Evolutionary conservation across 2,888 invertebrate genomes (phyloP).

Genomic region (Rhingia campestris): DNA sequence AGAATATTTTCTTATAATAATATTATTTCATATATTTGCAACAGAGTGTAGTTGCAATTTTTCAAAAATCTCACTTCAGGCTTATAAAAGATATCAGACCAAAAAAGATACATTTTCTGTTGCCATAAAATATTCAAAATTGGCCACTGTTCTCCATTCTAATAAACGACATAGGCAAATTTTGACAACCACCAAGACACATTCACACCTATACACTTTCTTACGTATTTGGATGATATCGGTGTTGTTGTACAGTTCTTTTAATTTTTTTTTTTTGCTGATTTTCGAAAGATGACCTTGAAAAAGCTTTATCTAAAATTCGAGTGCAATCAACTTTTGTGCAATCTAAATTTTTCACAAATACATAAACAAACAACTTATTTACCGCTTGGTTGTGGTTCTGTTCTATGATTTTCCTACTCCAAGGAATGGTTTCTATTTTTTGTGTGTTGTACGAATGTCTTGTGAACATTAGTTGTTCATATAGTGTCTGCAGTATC

Average conservation of each 20-base stretch:
- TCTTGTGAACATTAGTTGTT: slow-evolving; percentile 13
- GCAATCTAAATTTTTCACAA: slow-evolving; percentile 66
- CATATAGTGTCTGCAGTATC: background rate
- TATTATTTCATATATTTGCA: no score
- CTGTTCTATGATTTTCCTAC: slow-evolving; percentile 42
- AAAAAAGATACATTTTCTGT: background rate
- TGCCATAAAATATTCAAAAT: background rate
- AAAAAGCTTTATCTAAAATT: slow-evolving; percentile 83
- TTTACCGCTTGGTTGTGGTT: slow-evolving; percentile 15
- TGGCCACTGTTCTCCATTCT: slow-evolving; percentile 7
- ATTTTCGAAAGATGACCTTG: slow-evolving; percentile 81
- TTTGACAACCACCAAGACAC: slow-evolving; percentile 48
- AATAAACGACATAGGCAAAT: slow-evolving; percentile 38
- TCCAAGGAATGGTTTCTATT: slow-evolving; percentile 14
- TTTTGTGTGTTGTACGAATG: slow-evolving; percentile 21
- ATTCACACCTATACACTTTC: background rate
- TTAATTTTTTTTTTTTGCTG: slow-evolving; percentile 29
- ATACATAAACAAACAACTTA: slow-evolving; percentile 16
- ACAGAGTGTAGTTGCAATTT: background rate
- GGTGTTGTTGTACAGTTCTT: background rate
- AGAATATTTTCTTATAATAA: no score
- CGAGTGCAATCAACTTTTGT: slow-evolving; percentile 82
- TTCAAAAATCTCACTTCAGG: background rate
- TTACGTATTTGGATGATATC: slow-evolving; percentile 47
- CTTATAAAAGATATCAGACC: background rate